These are phyloP conservation scores for Amazona vittata DNA, from an alignment of 2,113 vertebrate species.

Conservation along the genomic window DNA sequence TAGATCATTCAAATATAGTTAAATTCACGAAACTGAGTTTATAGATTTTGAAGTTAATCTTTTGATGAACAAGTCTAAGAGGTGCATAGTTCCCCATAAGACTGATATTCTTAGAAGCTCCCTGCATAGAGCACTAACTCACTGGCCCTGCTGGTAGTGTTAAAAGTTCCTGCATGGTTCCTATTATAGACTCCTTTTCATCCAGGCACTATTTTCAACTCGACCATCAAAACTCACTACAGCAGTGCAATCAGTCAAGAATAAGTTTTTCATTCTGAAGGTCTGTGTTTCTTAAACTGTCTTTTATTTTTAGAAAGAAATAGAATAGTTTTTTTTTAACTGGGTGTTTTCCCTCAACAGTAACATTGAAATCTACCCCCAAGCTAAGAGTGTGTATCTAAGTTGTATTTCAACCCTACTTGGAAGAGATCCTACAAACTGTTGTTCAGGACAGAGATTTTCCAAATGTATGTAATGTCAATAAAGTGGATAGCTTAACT, in stretches of 20 bases:
- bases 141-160: neutral
- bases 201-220: neutral
- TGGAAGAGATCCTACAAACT: neutral
- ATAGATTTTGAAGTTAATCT: neutral
- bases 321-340: neutral
- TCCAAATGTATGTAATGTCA: neutral
- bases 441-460: neutral
- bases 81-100: neutral
- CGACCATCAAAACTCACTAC: neutral
- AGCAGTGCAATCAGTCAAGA: neutral
- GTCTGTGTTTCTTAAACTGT: neutral
- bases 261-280: neutral
- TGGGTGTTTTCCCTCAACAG: neutral
- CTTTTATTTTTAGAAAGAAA: neutral
- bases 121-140: neutral
- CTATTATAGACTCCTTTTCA: conserved; percentile 4
- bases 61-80: neutral
- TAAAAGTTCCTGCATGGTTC: neutral
- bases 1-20: conserved; percentile 1
- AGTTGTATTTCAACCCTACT: neutral
- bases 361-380: neutral
- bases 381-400: neutral
- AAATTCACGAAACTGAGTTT: neutral
- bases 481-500: neutral
- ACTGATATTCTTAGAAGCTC: neutral